Base-by-base conservation (phyloP, 2,888 invertebrate genomes). In the Drosophila anomalata region DNA sequence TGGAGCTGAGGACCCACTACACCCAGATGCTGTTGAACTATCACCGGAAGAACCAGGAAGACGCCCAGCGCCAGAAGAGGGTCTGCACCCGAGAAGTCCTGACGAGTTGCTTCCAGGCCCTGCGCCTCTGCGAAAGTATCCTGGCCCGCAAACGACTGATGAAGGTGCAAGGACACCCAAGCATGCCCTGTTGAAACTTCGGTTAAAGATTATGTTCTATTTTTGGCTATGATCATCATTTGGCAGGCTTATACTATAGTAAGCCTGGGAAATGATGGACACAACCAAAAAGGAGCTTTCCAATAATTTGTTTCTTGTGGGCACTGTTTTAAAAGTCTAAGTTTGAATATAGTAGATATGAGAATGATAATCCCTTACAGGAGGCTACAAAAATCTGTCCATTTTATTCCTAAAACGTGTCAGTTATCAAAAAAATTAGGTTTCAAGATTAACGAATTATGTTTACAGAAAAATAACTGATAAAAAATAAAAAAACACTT, bases 1-100 rank as follows among this genome's bases (percentile, higher is more conserved):
- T 58, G 7, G 63, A 82, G 12, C 42, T 76, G 1, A 66, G 58
- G 6, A 17, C 6, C 24, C 79, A 76, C 44, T 77, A 76, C 20
- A 50, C 39, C 1, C 62, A 69, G n/a, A 71, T 69, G 42, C 52
- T 68, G 22, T 4, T 24, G 22, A 24, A 39, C 2, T 46, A 58
- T 22, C 42, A 39, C 0, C n/a, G 0, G 12, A 7, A 17, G 20
- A 47, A 53, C 33, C 22, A 39, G 14, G 44, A 41, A 9, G 17
- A 39, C 2, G 4, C 22, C 1, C 5, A 3, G n/a, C 11, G 31
- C 1, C 22, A 6, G 1, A 11, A 7, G 12, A 22, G 12, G 20
- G n/a, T 8, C 71, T 17, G 9, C 14, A n/a, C 17, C 0, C 22
- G 17, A 0, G 14, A 48, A 12, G 48, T 36, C 9, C 52, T 69